phyloP scores from a whole-genome alignment of 2,888 invertebrate genomes.

The Polydrusus tereticollis region DNA sequence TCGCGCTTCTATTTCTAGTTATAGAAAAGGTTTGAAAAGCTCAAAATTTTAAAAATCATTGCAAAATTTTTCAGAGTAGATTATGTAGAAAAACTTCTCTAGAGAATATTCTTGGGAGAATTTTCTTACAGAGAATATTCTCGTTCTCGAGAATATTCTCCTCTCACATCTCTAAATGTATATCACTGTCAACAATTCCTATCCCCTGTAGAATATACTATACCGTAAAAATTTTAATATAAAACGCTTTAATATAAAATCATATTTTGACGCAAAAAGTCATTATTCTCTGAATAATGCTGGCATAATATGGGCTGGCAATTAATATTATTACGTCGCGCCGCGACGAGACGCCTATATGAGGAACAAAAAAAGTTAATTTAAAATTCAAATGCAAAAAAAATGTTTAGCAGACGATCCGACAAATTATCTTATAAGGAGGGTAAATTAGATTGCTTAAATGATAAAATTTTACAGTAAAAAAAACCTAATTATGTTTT shows the following conservation, averaged over 20 bases:
- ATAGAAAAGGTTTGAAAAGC: too few species aligned
- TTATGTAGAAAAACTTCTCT: too few species aligned
- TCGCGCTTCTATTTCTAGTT: too few species aligned
- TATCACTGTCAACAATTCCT: too few species aligned
- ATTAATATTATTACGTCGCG: conserved; percentile 1
- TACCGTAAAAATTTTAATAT: not conserved
- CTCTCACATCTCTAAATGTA: too few species aligned
- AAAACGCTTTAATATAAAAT: not conserved
- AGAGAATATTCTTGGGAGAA: too few species aligned
- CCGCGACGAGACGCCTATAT: not conserved
- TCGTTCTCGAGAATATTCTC: too few species aligned
- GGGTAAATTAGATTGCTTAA: not conserved
- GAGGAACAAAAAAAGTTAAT: not conserved
- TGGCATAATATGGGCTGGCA: not conserved
- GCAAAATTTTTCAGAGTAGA: too few species aligned
- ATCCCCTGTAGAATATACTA: not conserved
- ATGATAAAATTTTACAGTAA: not conserved
- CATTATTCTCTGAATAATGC: not conserved
- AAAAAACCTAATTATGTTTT: conserved; percentile 5
- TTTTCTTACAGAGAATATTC: too few species aligned
- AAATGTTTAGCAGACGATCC: not conserved
- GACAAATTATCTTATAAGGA: conserved; percentile 5
- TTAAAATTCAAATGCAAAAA: conserved; percentile 9
- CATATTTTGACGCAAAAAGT: not conserved
- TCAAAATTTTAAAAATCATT: too few species aligned